Conservation (phyloP, 1,140 invertebrate genomes). For the Mercenaria mercenaria region DNA sequence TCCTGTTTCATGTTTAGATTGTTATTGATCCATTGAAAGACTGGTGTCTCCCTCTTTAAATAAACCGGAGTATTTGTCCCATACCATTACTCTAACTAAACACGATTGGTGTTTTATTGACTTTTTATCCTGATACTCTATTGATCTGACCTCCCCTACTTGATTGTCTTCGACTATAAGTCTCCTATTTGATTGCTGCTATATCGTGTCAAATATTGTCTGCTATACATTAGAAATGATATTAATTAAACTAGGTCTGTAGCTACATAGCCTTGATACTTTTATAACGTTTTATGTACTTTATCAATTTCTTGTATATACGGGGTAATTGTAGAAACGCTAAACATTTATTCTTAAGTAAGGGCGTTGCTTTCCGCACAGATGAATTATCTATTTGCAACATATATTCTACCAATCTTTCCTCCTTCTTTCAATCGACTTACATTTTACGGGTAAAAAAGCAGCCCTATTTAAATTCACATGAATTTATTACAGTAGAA, state of each 20-base stretch:
- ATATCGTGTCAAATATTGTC: neutral
- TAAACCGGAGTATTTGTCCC: neutral
- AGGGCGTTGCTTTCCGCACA: too few species aligned
- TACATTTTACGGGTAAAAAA: neutral
- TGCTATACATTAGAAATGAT: neutral
- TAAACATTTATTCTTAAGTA: too few species aligned
- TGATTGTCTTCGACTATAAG: neutral
- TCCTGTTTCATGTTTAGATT: too few species aligned
- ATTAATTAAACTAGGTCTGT: too few species aligned
- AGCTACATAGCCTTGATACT: too few species aligned
- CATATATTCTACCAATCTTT: too few species aligned
- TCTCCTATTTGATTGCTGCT: neutral
- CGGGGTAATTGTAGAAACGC: too few species aligned
- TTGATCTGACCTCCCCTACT: neutral
- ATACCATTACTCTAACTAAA: neutral
- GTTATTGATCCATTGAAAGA: neutral
- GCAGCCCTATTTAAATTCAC: conserved; percentile 20
- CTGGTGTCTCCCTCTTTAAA: neutral
- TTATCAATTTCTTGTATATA: too few species aligned
- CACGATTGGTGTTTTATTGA: neutral
- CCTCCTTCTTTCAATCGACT: too few species aligned
- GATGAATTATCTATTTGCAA: too few species aligned
- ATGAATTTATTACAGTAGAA: neutral
- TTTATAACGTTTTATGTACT: too few species aligned
- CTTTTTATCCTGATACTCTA: neutral